Base-by-base conservation (phyloP, 2,113 vertebrate genomes). In the Trogon surrucura region DNA sequence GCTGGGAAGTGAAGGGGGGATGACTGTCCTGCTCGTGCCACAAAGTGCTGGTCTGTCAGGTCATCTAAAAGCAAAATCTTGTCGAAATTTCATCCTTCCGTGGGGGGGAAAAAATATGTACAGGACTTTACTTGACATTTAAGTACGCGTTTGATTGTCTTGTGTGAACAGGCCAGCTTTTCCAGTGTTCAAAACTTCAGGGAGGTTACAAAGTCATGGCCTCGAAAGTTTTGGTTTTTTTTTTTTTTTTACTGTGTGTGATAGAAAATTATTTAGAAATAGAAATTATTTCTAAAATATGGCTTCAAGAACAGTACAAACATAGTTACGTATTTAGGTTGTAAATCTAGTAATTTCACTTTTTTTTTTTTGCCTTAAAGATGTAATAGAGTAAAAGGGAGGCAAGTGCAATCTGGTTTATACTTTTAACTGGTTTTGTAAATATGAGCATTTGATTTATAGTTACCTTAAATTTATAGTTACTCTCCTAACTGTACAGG, bases 141-240 rank as follows among this genome's bases (percentile, higher is more conserved):
- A 38, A 83, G 30, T 18, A 1, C 45, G 58, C 83, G 56, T 87
- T 85, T 74, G 74, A 92, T 92, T 64, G 73, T 96, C 41, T 90
- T 32, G 82, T 80, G 47, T 21, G 90, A 87, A 69, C 77, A 96
- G 95, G 93, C 90, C 96, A 69, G 72, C 72, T 93, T 72, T 83
- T 79, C 88, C 16, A 32, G 80, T 23, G 87, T 11, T 51, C 86
- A 47, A 25, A 96, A 97, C 93, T 96, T 97, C 53, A 81, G 94
- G 60, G 88, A 95, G 95, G 94, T 88, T 96, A 84, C 77, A 74
- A 83, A 97, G 74, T 93, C 65, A 5, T 7, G 85, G 66, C 89
- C 92, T 97, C 88, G 82, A 66, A 96, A 96, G 80, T 84, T 72
- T 36, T n/a, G n/a, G 29, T 57, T 36, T 36, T 36, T 36, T 74